Evolutionary conservation across 2,797 vertebrate species (phyloP), one percentile per base, ranked within the genome.

Genomic region (Vireo griseus): DNA sequence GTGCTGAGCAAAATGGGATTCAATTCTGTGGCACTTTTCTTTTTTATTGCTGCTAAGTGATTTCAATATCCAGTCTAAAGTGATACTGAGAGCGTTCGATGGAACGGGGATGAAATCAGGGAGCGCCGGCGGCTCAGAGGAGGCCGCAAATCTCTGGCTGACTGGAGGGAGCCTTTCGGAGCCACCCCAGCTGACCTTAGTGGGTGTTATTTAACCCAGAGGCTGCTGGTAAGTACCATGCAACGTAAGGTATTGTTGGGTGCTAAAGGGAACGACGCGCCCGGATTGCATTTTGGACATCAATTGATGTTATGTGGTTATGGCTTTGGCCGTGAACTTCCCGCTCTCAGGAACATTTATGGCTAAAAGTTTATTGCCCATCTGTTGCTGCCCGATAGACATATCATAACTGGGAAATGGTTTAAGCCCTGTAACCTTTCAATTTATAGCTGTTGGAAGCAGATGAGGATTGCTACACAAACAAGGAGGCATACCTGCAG

Each of bases 21-120:
- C 83, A 94, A 68, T 94, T 96, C 86, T 94, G 81, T 35, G 62
- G 78, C 78, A 52, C 87, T 92, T 72, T 42, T 92, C 85, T 92
- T 66, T 91, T 93, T 95, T 95, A 96, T 91, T 93, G 85, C 94
- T 80, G 44, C 86, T 96, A 96, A 96, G 82, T 83, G 94, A 96
- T 96, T 94, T 89, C 85, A 95, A 58, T 86, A 94, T 88, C 93
- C 81, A 92, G 58, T 66, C 78, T 94, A 86, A 97, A 96, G 88
- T 72, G 95, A 92, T 96, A 86, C 8, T 95, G 86, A 95, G 84
- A 89, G 44, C 9, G 50, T 80, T 92, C 1, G 2, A 83, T 77
- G 90, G 88, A 61, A 95, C 0, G 0, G 78, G 75, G 65, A 90
- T 93, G 88, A 85, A 95, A 92, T 95, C 93, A 52, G 75, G 57